Evolutionary conservation across 1,140 invertebrate species (phyloP).

Genomic region (Drosophila mojavensis): DNA sequence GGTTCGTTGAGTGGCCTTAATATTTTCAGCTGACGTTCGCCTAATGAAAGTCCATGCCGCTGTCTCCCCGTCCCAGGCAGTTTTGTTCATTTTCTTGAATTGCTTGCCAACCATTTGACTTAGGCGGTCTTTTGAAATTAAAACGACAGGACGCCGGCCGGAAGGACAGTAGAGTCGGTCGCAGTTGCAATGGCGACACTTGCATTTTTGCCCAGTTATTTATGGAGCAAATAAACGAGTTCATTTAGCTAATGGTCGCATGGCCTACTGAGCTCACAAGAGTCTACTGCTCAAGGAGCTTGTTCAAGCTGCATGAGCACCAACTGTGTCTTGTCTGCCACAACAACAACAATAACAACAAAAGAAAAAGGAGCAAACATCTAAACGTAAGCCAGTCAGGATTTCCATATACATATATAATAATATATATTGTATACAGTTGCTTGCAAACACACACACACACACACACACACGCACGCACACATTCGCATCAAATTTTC

Average conservation of each 20-base stretch:
- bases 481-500: conserved; percentile 29
- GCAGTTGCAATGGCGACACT: conserved; percentile 40
- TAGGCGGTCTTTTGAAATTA: conserved; percentile 37
- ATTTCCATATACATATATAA: conserved; percentile 16
- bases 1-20: conserved; percentile 42
- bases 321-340: conserved; percentile 16
- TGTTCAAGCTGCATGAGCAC: conserved; percentile 11
- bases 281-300: conserved; percentile 31
- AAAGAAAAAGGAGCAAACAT: conserved; percentile 21
- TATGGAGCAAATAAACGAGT: conserved; percentile 78
- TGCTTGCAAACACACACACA: conserved; percentile 4
- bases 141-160: conserved; percentile 20
- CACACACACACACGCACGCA: neutral
- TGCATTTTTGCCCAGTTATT: conserved; percentile 75
- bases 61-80: neutral
- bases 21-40: conserved; percentile 49
- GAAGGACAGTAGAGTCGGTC: conserved; percentile 3
- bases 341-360: neutral
- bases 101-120: conserved; percentile 27
- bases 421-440: conserved; percentile 2
- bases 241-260: conserved; percentile 78
- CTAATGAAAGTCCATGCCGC: conserved; percentile 35
- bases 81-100: conserved; percentile 27
- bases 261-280: conserved; percentile 76
- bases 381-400: conserved; percentile 12